Percentiles rank a stretch among this genome's conserved stretches.
These are phyloP conservation scores for Phrynosoma blainvillii DNA, from an alignment of 2,113 vertebrate species.

Conservation along the genomic window DNA sequence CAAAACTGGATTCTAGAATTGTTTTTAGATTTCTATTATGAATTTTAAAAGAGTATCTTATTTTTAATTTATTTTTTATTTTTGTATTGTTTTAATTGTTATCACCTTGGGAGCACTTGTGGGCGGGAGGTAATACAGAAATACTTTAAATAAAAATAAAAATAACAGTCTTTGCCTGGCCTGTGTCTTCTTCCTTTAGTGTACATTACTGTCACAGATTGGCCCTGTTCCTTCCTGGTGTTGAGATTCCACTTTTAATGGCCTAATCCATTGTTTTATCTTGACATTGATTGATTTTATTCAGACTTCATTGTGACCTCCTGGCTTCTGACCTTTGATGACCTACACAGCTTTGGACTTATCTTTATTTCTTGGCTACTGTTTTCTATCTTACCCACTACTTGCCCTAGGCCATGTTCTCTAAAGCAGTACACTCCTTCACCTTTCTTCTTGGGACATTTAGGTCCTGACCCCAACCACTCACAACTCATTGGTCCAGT, in stretches of 20 bases:
- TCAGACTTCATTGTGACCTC: constrained; percentile 10
- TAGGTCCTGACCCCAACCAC: neutral
- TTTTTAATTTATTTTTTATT: no score
- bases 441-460: neutral
- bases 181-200: neutral
- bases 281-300: constrained; percentile 16
- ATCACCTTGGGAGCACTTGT: no score
- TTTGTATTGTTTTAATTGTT: no score
- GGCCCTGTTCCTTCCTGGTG: neutral
- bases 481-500: neutral
- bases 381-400: constrained; percentile 2
- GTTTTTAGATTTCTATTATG: no score
- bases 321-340: constrained; percentile 17
- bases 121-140: no score
- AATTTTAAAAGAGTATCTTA: no score
- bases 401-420: neutral
- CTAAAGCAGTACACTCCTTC: neutral
- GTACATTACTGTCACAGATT: neutral
- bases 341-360: constrained; percentile 13
- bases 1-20: no score
- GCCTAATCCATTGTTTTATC: neutral
- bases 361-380: constrained; percentile 27
- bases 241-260: neutral
- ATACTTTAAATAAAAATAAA: no score
- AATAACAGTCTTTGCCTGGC: neutral